Evolutionary conservation across 2,888 invertebrate genomes (phyloP), one percentile per base, ranked within the genome.

Genomic region (Volucella zonaria): DNA sequence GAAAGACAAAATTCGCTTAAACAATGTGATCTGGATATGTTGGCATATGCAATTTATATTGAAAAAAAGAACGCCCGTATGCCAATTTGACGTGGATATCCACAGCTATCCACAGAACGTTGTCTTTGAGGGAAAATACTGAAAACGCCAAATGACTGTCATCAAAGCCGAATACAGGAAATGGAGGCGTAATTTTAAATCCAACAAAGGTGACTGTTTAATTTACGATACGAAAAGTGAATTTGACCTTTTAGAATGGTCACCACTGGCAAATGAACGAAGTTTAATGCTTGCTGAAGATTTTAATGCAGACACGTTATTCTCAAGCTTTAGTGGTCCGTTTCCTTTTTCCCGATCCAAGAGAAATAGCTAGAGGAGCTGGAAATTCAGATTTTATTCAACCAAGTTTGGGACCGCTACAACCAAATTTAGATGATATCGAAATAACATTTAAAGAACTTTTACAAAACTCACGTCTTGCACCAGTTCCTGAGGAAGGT

Each of bases 41-140:
- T 99, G 99, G 98, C 98, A 99, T 92, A 97, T 99, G 96, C 99
- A 99, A 92, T 99, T n/a, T n/a, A n/a, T n/a, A n/a, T n/a, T n/a
- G n/a, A n/a, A n/a, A n/a, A n/a, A n/a, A n/a, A n/a, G n/a, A n/a
- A n/a, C n/a, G n/a, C n/a, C n/a, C n/a, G n/a, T n/a, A n/a, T n/a
- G n/a, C n/a, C n/a, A n/a, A n/a, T n/a, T n/a, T n/a, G n/a, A n/a
- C n/a, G n/a, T n/a, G n/a, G n/a, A n/a, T n/a, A n/a, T n/a, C n/a
- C n/a, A n/a, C n/a, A n/a, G n/a, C n/a, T n/a, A n/a, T 62, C 90
- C 93, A 89, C 92, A 99, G 98, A 97, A 99, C 89, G 97, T 98
- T 85, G 97, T 99, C 87, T 93, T 99, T 91, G 99, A 99, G 93
- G 99, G 99, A 77, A 99, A 99, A 94, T 99, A 99, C 93, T 99